phyloP scores from a whole-genome alignment of 2,113 vertebrate genomes.

The Paraplagusia blochii region DNA sequence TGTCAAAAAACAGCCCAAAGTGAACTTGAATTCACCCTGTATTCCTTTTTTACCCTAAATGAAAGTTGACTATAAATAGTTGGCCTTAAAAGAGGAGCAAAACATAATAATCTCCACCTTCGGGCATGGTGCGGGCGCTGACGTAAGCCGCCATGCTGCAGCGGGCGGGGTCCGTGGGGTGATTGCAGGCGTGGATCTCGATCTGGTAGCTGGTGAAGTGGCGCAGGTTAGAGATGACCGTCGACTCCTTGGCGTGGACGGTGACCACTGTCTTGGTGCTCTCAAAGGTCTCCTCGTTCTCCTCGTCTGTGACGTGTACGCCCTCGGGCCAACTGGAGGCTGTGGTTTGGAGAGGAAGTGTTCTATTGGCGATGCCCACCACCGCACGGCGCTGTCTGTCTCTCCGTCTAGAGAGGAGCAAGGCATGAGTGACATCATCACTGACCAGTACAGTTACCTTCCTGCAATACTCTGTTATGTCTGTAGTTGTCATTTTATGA shows the following conservation, averaged over 20 bases:
- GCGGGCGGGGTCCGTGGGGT: slow-evolving; percentile 68
- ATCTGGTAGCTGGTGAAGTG: slow-evolving; percentile 97
- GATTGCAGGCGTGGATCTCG: slow-evolving; percentile 94
- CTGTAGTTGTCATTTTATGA: not conserved
- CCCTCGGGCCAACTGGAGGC: slow-evolving; percentile 42
- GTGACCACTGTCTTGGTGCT: slow-evolving; percentile 78
- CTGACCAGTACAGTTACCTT: too few species aligned
- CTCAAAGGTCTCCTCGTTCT: slow-evolving; percentile 64
- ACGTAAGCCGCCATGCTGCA: slow-evolving; percentile 93
- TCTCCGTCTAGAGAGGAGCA: slow-evolving; percentile 65
- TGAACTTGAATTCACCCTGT: too few species aligned
- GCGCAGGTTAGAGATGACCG: slow-evolving; percentile 86
- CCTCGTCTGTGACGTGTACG: slow-evolving; percentile 30
- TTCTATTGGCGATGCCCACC: slow-evolving; percentile 75
- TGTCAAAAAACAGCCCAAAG: too few species aligned
- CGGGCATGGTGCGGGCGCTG: slow-evolving; percentile 94
- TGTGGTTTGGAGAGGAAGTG: slow-evolving; percentile 60
- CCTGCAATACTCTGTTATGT: too few species aligned
- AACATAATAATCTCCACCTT: slow-evolving; percentile 74
- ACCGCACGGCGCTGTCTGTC: slow-evolving; percentile 82
- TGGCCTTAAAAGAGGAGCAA: too few species aligned
- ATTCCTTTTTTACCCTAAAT: too few species aligned
- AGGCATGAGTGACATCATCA: too few species aligned
- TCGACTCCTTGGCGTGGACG: slow-evolving; percentile 82
- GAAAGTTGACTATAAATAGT: too few species aligned